These are phyloP conservation scores for Girardia tigrina DNA, from an alignment of 2,888 invertebrate genomes.

Conservation along the genomic window DNA sequence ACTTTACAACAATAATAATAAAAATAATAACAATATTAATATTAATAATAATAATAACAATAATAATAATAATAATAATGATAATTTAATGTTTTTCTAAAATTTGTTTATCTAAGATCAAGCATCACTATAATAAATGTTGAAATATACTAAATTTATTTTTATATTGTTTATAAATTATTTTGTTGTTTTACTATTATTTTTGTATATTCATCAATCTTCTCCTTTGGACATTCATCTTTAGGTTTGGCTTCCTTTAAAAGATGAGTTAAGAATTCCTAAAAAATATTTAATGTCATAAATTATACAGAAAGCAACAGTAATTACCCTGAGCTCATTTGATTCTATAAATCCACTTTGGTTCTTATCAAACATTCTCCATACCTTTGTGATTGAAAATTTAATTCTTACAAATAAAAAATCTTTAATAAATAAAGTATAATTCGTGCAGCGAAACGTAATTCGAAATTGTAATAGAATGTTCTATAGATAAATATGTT, in stretches of 20 bases:
- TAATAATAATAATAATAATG: too few species aligned
- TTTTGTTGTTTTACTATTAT: background rate
- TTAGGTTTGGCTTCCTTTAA: background rate
- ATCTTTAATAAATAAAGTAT: background rate
- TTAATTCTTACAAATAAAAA: background rate
- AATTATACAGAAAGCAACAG: background rate
- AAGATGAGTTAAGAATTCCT: background rate
- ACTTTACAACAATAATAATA: too few species aligned
- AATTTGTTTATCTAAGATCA: too few species aligned
- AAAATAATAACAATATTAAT: too few species aligned
- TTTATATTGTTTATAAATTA: too few species aligned
- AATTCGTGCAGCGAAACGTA: too few species aligned
- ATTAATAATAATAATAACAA: too few species aligned
- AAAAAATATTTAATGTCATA: background rate
- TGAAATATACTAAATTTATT: too few species aligned
- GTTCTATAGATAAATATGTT: too few species aligned
- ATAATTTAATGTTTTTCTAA: too few species aligned
- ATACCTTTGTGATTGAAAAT: background rate
- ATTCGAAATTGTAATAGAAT: too few species aligned
- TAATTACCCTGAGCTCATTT: background rate
- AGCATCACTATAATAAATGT: too few species aligned
- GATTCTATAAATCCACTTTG: background rate
- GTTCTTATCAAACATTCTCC: background rate
- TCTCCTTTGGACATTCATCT: background rate
- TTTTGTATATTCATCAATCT: background rate